phyloP scores from a whole-genome alignment of 2,888 invertebrate species.

The Pandemis corylana region DNA sequence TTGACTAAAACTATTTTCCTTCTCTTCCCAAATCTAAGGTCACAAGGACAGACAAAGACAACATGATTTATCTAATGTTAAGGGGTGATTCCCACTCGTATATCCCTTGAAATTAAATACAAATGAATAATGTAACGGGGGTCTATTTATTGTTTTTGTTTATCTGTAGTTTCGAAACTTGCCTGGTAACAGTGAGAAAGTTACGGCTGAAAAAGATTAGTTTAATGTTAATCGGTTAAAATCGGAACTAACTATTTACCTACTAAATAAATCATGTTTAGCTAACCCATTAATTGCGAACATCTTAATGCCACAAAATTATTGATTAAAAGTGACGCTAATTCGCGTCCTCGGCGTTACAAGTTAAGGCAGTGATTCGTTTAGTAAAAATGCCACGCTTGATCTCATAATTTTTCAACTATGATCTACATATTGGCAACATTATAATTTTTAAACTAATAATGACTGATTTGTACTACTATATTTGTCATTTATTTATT shows the following conservation, averaged over 20 bases:
- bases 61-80: no score
- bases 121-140: no score
- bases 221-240: neutral
- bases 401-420: constrained; percentile 35
- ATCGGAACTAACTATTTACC: neutral
- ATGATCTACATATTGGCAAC: constrained; percentile 35
- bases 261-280: neutral
- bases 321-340: neutral
- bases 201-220: no score
- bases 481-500: constrained; percentile 26
- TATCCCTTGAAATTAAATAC: no score
- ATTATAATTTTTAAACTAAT: constrained; percentile 14
- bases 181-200: neutral
- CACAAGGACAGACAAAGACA: no score
- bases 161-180: neutral
- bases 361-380: neutral
- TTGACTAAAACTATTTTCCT: no score
- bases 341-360: neutral
- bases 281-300: neutral
- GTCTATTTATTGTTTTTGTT: neutral
- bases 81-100: no score
- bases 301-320: neutral
- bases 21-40: no score
- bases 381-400: constrained; percentile 18
- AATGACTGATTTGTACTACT: constrained; percentile 18